These are phyloP conservation scores for Oreochromis niloticus DNA, from an alignment of 2,113 vertebrate genomes.

Conservation along the genomic window DNA sequence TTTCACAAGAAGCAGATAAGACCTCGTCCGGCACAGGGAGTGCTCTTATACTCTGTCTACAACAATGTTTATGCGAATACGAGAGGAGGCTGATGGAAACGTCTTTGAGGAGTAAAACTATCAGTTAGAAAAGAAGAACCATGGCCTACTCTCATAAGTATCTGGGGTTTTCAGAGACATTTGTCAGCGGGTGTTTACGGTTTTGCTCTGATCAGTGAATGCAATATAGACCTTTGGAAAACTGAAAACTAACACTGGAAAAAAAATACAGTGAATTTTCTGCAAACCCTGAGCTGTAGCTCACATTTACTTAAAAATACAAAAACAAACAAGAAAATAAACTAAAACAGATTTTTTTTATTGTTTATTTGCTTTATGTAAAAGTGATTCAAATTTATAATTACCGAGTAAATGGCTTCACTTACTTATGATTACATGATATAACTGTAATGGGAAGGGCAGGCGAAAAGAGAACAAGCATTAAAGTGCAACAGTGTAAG, in stretches of 20 bases:
- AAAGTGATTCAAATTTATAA: rapidly evolving
- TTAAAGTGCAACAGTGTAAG: neutral
- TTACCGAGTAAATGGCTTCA: rapidly evolving
- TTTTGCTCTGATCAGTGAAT: neutral
- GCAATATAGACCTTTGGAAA: neutral
- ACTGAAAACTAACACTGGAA: neutral
- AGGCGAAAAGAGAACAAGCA: neutral
- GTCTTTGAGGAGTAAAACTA: neutral
- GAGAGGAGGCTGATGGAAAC: neutral
- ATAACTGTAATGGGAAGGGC: neutral
- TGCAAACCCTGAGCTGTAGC: neutral
- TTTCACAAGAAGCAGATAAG: neutral
- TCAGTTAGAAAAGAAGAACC: neutral
- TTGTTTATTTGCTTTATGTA: neutral
- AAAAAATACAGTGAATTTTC: neutral
- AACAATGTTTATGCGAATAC: neutral
- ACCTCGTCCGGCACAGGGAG: neutral
- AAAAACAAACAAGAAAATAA: neutral
- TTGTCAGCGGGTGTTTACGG: neutral
- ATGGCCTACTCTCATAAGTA: neutral
- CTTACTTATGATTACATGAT: neutral
- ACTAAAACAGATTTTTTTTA: rapidly evolving
- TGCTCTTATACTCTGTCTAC: neutral
- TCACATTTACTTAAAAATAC: neutral
- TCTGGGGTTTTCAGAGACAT: neutral